These are phyloP conservation scores for Bombus fervidus DNA, from an alignment of 1,140 invertebrate species.

Conservation along the genomic window DNA sequence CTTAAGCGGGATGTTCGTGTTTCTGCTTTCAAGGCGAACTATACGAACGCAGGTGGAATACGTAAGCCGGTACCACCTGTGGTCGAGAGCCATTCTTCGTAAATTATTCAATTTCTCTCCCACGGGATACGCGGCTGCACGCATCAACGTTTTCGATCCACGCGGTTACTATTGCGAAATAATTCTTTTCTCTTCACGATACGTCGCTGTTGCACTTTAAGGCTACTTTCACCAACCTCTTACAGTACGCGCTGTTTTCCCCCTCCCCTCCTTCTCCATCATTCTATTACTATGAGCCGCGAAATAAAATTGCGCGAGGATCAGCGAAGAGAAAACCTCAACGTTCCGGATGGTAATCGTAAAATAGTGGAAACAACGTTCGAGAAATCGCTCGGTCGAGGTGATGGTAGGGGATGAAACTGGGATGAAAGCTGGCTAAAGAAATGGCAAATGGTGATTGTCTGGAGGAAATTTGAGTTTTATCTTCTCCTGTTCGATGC, in stretches of 20 bases:
- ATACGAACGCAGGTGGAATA: slow-evolving; percentile 11
- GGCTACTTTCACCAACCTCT: no score
- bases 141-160: not conserved
- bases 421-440: not conserved
- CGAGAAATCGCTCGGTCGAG: not conserved
- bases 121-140: not conserved
- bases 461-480: not conserved
- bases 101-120: slow-evolving; percentile 21
- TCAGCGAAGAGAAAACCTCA: not conserved
- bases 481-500: no score
- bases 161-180: not conserved
- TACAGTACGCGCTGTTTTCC: no score
- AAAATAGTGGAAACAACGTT: not conserved
- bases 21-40: slow-evolving; percentile 9
- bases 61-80: not conserved
- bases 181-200: no score
- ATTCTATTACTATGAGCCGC: not conserved
- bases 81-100: not conserved
- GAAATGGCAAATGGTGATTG: not conserved
- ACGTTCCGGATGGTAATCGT: slow-evolving; percentile 4
- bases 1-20: slow-evolving; percentile 4
- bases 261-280: no score
- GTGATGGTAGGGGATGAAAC: not conserved
- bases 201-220: no score
- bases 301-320: slow-evolving; percentile 30